Percentiles rank a stretch among this genome's conserved stretches.
phyloP scores from a whole-genome alignment of 2,797 vertebrate species.

The Phataginus tetradactyla region DNA sequence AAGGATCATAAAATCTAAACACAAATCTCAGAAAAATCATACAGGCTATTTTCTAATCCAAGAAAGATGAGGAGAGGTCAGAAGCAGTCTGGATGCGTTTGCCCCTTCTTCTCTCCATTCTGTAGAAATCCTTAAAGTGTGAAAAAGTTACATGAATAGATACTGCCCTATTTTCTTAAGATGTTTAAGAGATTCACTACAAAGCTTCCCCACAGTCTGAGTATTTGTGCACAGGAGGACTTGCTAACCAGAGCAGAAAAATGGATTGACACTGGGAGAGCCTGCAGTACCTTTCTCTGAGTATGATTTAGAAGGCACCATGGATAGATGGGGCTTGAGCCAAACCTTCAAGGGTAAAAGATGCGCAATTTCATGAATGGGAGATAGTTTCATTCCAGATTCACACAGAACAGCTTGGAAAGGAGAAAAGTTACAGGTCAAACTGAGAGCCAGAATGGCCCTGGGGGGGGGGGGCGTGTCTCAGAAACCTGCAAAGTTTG shows the following conservation, averaged over 20 bases:
- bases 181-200: background rate
- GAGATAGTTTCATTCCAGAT: background rate
- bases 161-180: background rate
- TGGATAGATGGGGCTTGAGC: background rate
- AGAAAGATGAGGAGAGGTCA: background rate
- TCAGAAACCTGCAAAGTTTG: background rate
- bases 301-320: background rate
- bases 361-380: background rate
- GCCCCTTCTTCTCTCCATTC: background rate
- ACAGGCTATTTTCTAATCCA: background rate
- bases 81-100: background rate
- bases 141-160: background rate
- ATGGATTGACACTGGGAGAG: background rate
- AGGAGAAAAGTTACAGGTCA: background rate
- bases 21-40: background rate
- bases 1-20: background rate
- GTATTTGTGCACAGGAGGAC: background rate
- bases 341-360: background rate
- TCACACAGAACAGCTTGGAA: background rate
- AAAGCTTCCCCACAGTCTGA: background rate
- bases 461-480: background rate
- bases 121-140: slow-evolving; percentile 8
- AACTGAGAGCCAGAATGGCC: background rate
- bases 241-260: background rate
- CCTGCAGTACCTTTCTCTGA: background rate